phyloP scores from a whole-genome alignment of 2,113 vertebrate species.

The Paramormyrops kingsleyae region DNA sequence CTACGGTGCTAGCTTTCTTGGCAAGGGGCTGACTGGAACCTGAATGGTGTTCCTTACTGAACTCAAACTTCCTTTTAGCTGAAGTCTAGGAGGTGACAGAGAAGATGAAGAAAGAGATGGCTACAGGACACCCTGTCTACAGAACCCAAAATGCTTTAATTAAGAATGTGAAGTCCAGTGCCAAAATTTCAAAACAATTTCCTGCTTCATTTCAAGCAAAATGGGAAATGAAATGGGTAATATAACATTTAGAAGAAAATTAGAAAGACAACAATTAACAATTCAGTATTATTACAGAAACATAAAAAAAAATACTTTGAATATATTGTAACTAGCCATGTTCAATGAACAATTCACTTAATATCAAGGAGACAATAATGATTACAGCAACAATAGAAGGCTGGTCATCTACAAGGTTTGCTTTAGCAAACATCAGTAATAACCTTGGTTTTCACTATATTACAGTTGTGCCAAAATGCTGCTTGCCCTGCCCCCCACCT shows the following conservation, averaged over 20 bases:
- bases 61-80: slow-evolving; percentile 77
- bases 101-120: not conserved
- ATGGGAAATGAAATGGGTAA: not conserved
- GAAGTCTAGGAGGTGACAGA: slow-evolving; percentile 46
- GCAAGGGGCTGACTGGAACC: slow-evolving; percentile 36
- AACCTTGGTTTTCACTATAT: no score
- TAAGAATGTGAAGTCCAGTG: not conserved
- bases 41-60: slow-evolving; percentile 66
- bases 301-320: not conserved
- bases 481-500: not conserved
- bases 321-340: not conserved
- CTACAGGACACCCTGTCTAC: not conserved
- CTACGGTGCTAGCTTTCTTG: slow-evolving; percentile 50
- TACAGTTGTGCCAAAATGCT: not conserved
- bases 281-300: not conserved
- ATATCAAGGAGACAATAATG: no score
- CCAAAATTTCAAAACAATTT: not conserved
- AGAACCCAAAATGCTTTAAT: not conserved
- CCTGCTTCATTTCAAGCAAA: not conserved
- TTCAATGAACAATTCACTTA: not conserved
- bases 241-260: not conserved
- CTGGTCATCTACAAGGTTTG: not conserved
- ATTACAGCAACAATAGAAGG: not conserved
- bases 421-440: no score
- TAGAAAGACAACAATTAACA: not conserved